phyloP scores from a whole-genome alignment of 2,888 invertebrate species.

The Chymomyza caudatula region DNA sequence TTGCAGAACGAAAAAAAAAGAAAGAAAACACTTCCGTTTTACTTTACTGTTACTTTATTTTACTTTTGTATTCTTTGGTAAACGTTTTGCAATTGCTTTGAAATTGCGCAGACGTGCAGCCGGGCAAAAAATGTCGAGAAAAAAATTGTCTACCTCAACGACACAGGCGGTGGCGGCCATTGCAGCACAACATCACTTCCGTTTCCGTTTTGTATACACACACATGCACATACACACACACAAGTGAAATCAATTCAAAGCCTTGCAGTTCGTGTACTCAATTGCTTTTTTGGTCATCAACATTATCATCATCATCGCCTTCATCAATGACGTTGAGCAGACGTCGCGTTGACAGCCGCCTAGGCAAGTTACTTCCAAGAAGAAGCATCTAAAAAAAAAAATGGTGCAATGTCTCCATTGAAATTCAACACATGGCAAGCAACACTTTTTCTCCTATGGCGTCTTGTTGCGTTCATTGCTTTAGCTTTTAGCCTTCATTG shows the following conservation, averaged over 20 bases:
- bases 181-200: slow-evolving; percentile 70
- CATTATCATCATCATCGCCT: slow-evolving; percentile 3
- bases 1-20: slow-evolving; percentile 35
- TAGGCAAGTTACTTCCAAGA: not conserved
- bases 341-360: not conserved
- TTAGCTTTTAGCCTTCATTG: no score
- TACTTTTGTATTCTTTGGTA: slow-evolving; percentile 37
- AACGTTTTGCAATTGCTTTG: slow-evolving; percentile 70
- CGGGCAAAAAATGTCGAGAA: slow-evolving; percentile 31
- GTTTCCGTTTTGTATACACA: slow-evolving; percentile 24
- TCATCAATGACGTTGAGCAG: not conserved
- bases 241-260: slow-evolving; percentile 49
- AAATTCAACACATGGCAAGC: slow-evolving; percentile 58
- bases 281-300: slow-evolving; percentile 7
- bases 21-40: slow-evolving; percentile 55
- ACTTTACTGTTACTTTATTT: slow-evolving; percentile 32
- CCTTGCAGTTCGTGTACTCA: slow-evolving; percentile 42
- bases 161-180: slow-evolving; percentile 4
- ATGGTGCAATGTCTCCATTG: slow-evolving; percentile 61
- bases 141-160: slow-evolving; percentile 23
- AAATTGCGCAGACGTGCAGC: slow-evolving; percentile 69
- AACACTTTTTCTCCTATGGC: slow-evolving; percentile 52
- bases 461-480: no score
- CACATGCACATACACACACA: slow-evolving; percentile 10
- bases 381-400: not conserved